These are phyloP conservation scores for Pseudanteris insignis DNA, from an alignment of 2,888 invertebrate genomes.

Conservation along the genomic window DNA sequence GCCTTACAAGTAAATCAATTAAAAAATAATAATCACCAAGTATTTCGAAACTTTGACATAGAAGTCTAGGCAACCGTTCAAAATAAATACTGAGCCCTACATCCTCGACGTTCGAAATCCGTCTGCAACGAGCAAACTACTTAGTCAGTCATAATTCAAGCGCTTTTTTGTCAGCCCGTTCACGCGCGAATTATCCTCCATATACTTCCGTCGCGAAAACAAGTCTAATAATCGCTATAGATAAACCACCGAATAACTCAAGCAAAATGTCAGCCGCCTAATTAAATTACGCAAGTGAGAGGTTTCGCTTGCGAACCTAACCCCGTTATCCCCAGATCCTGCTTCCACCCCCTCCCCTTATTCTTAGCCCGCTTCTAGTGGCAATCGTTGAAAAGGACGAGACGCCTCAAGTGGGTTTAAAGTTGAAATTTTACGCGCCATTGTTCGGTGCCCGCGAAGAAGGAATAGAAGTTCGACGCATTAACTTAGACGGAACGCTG, in stretches of 20 bases:
- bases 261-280: conserved; percentile 51
- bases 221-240: conserved; percentile 41
- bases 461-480: conserved; percentile 63
- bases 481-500: conserved; percentile 58
- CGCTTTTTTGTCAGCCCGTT: conserved; percentile 19
- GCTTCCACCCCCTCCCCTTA: conserved; percentile 13
- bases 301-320: too few relatives aligned
- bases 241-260: conserved; percentile 42
- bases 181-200: conserved; percentile 31
- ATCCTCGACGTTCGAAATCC: conserved; percentile 16
- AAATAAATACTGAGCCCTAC: too few relatives aligned
- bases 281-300: conserved; percentile 59
- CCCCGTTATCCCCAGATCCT: too few relatives aligned
- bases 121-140: conserved; percentile 28
- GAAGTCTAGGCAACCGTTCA: too few relatives aligned
- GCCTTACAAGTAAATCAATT: too few relatives aligned
- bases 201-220: conserved; percentile 31
- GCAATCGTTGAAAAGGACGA: conserved; percentile 32
- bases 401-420: conserved; percentile 52
- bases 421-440: conserved; percentile 66
- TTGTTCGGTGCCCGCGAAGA: conserved; percentile 60
- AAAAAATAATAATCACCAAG: too few relatives aligned
- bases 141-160: conserved; percentile 32
- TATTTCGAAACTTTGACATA: too few relatives aligned
- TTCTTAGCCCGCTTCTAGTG: conserved; percentile 36